phyloP scores from a whole-genome alignment of 2,888 invertebrate genomes.

The Cantharis lateralis region DNA sequence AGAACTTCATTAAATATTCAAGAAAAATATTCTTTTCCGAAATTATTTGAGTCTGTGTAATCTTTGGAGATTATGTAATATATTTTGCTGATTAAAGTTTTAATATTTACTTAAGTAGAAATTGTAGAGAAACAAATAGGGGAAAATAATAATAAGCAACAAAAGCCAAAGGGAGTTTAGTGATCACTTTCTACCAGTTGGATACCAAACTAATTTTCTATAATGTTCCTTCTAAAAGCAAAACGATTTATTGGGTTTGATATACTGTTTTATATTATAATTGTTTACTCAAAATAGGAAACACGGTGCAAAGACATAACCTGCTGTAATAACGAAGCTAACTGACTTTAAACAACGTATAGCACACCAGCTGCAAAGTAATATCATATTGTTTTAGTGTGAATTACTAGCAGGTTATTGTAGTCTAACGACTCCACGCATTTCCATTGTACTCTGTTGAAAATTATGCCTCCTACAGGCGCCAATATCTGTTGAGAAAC shows the following conservation, averaged over 20 bases:
- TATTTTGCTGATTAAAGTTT: background rate
- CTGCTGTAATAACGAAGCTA: slow-evolving; percentile 21
- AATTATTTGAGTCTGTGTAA: background rate
- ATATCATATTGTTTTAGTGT: slow-evolving; percentile 40
- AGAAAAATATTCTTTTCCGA: background rate
- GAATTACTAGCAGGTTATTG: slow-evolving; percentile 43
- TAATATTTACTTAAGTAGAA: background rate
- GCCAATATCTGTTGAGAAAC: slow-evolving; percentile 35
- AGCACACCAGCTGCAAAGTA: slow-evolving; percentile 25
- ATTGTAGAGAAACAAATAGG: background rate
- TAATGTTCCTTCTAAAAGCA: slow-evolving; percentile 5
- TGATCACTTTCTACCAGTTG: slow-evolving; percentile 13
- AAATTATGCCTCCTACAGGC: slow-evolving; percentile 34
- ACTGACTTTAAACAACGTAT: slow-evolving; percentile 14
- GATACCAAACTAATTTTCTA: slow-evolving; percentile 16
- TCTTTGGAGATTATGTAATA: background rate
- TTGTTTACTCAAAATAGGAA: slow-evolving; percentile 26
- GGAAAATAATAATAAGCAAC: background rate
- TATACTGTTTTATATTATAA: slow-evolving; percentile 23
- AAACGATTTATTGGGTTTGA: slow-evolving; percentile 23
- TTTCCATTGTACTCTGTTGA: slow-evolving; percentile 37
- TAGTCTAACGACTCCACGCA: slow-evolving; percentile 42
- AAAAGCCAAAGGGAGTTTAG: background rate
- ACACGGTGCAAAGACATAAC: slow-evolving; percentile 21
- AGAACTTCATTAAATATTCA: background rate